Evolutionary conservation across 2,113 vertebrate species (phyloP).

Genomic region (Oncorhynchus clarkii): DNA sequence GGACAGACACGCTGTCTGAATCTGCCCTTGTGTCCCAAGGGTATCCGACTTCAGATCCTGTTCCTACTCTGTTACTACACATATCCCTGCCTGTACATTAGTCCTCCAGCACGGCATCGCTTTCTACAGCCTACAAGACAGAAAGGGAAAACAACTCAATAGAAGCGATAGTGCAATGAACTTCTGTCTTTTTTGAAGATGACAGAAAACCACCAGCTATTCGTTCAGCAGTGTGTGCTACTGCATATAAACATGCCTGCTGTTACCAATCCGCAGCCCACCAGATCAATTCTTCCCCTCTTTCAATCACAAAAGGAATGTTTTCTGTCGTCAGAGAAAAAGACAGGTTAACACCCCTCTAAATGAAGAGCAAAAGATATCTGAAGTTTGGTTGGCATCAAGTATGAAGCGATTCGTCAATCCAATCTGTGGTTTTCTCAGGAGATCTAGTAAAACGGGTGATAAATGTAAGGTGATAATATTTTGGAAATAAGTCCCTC

Average conservation of each 20-base stretch:
- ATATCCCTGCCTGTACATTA: constrained; percentile 29
- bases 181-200: constrained; percentile 14
- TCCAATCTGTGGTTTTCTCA: neutral
- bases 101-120: constrained; percentile 24
- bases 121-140: constrained; percentile 1
- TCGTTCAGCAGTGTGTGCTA: neutral
- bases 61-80: constrained; percentile 46
- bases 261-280: neutral
- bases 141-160: constrained; percentile 40
- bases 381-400: neutral
- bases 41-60: constrained; percentile 20
- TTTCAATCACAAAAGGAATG: neutral
- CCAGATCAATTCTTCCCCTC: neutral
- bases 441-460: neutral
- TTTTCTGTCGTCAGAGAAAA: neutral
- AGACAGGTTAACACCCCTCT: neutral
- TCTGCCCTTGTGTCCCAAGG: constrained; percentile 32
- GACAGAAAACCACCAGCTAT: neutral
- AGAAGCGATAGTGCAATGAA: constrained; percentile 31
- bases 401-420: neutral
- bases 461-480: constrained; percentile 8
- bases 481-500: neutral
- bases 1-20: constrained; percentile 37
- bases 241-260: neutral
- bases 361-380: neutral